phyloP scores from a whole-genome alignment of 2,888 invertebrate species.

The Kryphioiulus occultus region DNA sequence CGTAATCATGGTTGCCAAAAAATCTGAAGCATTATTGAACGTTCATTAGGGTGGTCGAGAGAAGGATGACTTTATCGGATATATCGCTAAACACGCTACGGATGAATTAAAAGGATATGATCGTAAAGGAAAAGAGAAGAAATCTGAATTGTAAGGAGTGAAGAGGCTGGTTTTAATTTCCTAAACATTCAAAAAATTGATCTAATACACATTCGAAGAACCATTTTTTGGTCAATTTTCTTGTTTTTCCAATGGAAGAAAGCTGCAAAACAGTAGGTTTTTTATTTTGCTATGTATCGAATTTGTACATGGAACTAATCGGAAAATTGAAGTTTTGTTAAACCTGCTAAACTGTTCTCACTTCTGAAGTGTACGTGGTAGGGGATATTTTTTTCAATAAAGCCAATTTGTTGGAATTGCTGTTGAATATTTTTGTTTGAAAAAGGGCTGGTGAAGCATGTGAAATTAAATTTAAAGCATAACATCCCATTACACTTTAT shows the following conservation, averaged over 20 bases:
- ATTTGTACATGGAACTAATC: background rate
- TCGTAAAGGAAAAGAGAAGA: conserved; percentile 77
- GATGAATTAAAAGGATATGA: conserved; percentile 86
- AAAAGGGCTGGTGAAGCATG: background rate
- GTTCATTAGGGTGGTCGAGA: conserved; percentile 85
- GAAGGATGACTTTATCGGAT: conserved; percentile 91
- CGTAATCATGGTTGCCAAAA: background rate
- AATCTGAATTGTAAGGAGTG: conserved; percentile 68
- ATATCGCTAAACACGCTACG: conserved; percentile 90
- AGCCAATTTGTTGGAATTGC: background rate
- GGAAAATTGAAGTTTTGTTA: background rate
- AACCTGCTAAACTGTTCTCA: background rate
- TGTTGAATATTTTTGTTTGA: background rate
- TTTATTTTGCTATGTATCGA: background rate
- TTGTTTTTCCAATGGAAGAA: background rate
- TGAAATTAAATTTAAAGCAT: too few relatives aligned
- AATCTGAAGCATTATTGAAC: conserved; percentile 45
- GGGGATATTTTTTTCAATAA: conserved; percentile 22
- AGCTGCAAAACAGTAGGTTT: background rate
- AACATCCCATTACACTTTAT: too few relatives aligned
- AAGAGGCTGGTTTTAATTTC: background rate
- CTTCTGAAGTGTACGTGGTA: background rate
- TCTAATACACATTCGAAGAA: conserved; percentile 6
- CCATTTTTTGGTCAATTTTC: background rate
- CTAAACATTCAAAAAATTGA: background rate